These are phyloP conservation scores for Eretmochelys imbricata DNA, from an alignment of 2,113 vertebrate genomes.

Conservation along the genomic window DNA sequence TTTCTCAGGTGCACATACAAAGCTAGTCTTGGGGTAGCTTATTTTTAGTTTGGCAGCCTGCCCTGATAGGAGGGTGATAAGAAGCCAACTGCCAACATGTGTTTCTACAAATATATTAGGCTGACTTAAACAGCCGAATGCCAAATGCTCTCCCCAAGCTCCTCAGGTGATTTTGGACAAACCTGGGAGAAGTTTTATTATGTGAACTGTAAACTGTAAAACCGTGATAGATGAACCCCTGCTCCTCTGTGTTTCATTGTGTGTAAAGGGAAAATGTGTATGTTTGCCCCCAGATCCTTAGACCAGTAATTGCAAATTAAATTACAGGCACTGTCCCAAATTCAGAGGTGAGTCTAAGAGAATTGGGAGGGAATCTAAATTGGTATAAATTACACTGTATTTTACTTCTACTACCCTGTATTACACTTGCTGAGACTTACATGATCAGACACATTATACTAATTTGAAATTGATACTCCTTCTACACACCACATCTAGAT, in stretches of 20 bases:
- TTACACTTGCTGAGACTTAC: not conserved
- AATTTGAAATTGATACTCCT: not conserved
- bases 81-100: not conserved
- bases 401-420: not conserved
- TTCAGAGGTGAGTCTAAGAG: not conserved
- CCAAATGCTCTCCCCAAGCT: slow-evolving; percentile 15
- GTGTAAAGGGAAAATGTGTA: not conserved
- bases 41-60: not conserved
- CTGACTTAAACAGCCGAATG: slow-evolving; percentile 28
- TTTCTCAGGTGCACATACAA: not conserved
- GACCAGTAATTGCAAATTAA: not conserved
- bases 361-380: not conserved
- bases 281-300: accelerated
- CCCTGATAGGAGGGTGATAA: not conserved
- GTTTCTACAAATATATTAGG: slow-evolving; percentile 39
- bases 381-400: not conserved
- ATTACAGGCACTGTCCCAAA: not conserved
- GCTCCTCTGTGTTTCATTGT: not conserved
- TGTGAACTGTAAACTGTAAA: slow-evolving; percentile 40
- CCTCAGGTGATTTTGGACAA: slow-evolving; percentile 43
- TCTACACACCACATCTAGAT: not conserved
- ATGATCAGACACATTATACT: not conserved
- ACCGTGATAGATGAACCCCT: not conserved
- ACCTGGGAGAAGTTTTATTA: not conserved
- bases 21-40: not conserved